phyloP scores from a whole-genome alignment of 2,113 vertebrate genomes.

The Sylvilagus bachmani region DNA sequence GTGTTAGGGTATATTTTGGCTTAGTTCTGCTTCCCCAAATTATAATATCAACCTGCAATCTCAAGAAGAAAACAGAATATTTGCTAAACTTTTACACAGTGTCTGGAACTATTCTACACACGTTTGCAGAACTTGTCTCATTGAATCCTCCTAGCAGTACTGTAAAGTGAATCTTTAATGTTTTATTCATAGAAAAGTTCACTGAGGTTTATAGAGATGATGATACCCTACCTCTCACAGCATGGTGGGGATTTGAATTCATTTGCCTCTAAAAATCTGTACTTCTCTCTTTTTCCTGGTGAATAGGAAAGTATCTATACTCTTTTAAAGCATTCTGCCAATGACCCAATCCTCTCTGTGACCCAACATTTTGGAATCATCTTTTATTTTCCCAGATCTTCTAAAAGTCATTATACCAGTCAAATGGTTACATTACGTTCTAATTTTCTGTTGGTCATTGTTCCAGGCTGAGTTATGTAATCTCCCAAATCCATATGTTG shows the following conservation, averaged over 20 bases:
- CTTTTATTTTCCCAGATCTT: not conserved
- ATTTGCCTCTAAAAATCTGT: not conserved
- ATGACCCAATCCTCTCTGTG: not conserved
- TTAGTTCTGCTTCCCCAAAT: rapidly evolving
- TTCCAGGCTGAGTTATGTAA: not conserved
- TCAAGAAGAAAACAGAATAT: not conserved
- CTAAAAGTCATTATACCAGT: not conserved
- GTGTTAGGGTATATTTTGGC: rapidly evolving
- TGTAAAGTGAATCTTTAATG: not conserved
- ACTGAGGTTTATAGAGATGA: not conserved
- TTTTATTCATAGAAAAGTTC: not conserved
- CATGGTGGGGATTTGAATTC: not conserved
- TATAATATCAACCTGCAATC: not conserved
- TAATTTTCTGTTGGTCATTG: not conserved
- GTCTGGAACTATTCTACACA: not conserved
- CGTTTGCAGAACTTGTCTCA: not conserved
- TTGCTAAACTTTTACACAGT: not conserved
- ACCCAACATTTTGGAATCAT: not conserved
- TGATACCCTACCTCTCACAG: not conserved
- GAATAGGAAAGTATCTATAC: not conserved
- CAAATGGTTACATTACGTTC: rapidly evolving
- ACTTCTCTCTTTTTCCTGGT: not conserved
- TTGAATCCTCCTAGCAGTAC: not conserved
- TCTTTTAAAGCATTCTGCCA: not conserved
- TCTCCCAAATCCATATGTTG: not conserved